A percentile compares a stretch with the other conserved stretches of the same genome.
Conservation (phyloP, 2,797 vertebrate species). For the Helicolenus hilgendorfi region DNA sequence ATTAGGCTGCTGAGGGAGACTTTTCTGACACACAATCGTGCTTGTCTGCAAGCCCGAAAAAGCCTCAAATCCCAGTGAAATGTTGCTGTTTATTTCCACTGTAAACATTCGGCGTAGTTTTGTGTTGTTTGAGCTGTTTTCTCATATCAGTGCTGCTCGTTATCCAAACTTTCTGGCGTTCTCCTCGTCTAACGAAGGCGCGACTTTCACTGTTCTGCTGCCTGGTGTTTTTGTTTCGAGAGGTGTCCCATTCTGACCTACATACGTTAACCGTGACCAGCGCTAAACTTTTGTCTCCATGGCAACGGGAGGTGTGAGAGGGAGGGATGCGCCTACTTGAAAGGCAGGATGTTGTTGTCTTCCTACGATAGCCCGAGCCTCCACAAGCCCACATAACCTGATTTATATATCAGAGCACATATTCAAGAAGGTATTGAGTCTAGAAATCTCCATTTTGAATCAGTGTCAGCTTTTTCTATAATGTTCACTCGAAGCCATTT, state of each 20-base stretch:
- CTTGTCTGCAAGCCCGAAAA: background rate
- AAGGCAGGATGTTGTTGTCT: conserved; percentile 61
- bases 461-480: background rate
- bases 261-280: conserved; percentile 77
- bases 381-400: conserved; percentile 58
- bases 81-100: conserved; percentile 22
- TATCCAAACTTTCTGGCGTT: conserved; percentile 45
- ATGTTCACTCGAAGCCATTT: background rate
- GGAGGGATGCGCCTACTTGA: conserved; percentile 55
- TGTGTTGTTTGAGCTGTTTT: conserved; percentile 18
- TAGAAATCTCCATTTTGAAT: conserved; percentile 20
- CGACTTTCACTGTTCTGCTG: conserved; percentile 1
- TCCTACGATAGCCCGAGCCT: conserved; percentile 31
- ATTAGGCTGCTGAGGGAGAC: conserved; percentile 37
- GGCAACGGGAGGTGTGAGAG: conserved; percentile 77
- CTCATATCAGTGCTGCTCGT: conserved; percentile 25
- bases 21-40: background rate
- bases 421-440: background rate
- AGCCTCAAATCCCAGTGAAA: conserved; percentile 26
- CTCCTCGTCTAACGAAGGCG: conserved; percentile 24
- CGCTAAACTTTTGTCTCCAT: conserved; percentile 86
- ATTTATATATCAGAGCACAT: conserved; percentile 33
- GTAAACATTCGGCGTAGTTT: conserved; percentile 26
- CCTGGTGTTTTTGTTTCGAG: conserved; percentile 64
- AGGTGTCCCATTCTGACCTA: conserved; percentile 79